phyloP scores from a whole-genome alignment of 2,888 invertebrate genomes.

The Koerneria pararmatus region DNA sequence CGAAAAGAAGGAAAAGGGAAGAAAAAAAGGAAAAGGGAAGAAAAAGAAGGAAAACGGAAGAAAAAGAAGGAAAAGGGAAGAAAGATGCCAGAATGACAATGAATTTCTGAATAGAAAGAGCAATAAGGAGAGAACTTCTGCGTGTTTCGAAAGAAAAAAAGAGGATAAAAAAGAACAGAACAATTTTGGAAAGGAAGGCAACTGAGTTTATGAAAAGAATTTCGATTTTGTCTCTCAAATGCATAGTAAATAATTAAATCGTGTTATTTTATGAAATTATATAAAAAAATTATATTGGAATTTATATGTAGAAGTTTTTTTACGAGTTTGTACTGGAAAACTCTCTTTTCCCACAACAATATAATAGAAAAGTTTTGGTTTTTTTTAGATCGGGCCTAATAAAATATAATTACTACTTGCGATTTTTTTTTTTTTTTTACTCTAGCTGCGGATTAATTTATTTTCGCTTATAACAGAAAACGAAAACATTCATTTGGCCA shows the following conservation, averaged over 20 bases:
- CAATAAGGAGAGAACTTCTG: too few species aligned
- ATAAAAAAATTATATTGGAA: not conserved
- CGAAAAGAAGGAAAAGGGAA: constrained; percentile 9
- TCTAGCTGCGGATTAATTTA: too few species aligned
- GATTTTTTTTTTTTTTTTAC: too few species aligned
- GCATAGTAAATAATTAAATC: not conserved
- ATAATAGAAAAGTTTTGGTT: too few species aligned
- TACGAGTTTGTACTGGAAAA: too few species aligned
- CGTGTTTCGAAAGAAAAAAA: not conserved
- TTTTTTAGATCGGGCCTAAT: too few species aligned
- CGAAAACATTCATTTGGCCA: not conserved
- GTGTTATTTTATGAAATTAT: not conserved
- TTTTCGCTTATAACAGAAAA: not conserved
- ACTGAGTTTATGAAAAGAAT: not conserved
- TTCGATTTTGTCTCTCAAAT: not conserved
- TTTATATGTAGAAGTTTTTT: too few species aligned
- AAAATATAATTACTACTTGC: too few species aligned
- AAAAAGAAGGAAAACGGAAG: not conserved
- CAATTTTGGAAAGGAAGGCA: not conserved
- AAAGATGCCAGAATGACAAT: not conserved
- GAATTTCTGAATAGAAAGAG: constrained; percentile 4
- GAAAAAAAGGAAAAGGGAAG: not conserved
- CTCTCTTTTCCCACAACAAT: not conserved
- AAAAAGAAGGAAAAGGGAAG: constrained; percentile 2
- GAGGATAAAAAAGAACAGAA: not conserved